These are phyloP conservation scores for Drosophila nasuta DNA, from an alignment of 1,140 invertebrate genomes.

Conservation along the genomic window DNA sequence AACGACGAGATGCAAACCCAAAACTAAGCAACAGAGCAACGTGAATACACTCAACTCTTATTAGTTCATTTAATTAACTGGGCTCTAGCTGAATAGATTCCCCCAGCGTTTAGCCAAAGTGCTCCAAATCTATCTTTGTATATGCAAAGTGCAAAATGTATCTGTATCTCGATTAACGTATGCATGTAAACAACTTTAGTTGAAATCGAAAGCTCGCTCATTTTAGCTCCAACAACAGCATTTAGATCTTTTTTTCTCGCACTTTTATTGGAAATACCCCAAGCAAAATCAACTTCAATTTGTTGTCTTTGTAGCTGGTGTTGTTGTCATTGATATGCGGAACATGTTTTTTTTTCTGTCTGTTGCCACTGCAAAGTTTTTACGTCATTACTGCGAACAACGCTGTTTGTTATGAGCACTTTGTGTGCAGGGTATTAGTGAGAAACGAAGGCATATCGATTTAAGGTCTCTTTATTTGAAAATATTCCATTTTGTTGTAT, in stretches of 20 bases:
- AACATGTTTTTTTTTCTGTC: conserved; percentile 63
- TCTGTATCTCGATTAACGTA: conserved; percentile 30
- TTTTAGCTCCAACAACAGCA: conserved; percentile 17
- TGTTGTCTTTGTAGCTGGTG: conserved; percentile 20
- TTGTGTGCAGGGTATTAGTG: conserved; percentile 52
- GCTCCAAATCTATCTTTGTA: conserved; percentile 8
- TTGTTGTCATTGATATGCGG: conserved; percentile 74
- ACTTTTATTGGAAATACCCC: conserved; percentile 46
- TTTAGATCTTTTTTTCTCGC: conserved; percentile 28
- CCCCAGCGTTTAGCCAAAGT: not conserved
- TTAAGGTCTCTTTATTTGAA: too few relatives aligned
- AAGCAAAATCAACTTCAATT: conserved; percentile 43
- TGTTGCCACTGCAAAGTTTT: conserved; percentile 66
- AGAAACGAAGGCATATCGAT: not conserved
- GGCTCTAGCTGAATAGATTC: not conserved
- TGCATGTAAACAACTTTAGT: conserved; percentile 48
- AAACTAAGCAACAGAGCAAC: not conserved
- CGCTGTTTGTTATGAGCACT: conserved; percentile 52
- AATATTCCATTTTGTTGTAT: not conserved
- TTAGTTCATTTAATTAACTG: conserved; percentile 46
- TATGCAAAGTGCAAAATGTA: conserved; percentile 10
- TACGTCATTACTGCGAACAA: conserved; percentile 69
- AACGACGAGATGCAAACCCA: not conserved
- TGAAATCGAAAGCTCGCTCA: conserved; percentile 41
- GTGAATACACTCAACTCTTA: conserved; percentile 26